Conservation (phyloP, 23 tunicate genomes). For the Halocynthia roretzi region DNA sequence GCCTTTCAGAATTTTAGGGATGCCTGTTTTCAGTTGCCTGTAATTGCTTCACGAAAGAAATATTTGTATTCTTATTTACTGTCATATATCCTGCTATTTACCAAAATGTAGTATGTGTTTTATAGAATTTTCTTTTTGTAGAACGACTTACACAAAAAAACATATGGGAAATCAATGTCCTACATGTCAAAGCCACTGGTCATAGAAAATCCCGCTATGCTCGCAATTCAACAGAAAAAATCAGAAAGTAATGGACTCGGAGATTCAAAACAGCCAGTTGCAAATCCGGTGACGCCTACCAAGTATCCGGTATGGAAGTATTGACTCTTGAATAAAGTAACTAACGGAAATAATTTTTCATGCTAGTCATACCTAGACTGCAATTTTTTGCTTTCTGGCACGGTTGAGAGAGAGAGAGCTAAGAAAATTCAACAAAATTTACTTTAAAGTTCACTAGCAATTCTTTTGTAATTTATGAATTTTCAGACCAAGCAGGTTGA, state of each 20-base stretch:
- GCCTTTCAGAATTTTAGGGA: too few relatives aligned
- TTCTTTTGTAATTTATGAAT: background rate
- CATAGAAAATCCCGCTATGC: constrained; percentile 92
- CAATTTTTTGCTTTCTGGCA: too few relatives aligned
- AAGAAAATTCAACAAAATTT: background rate
- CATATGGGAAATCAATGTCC: constrained; percentile 73
- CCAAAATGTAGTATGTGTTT: background rate
- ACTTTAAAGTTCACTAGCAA: background rate
- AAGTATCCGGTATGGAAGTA: constrained; percentile 66
- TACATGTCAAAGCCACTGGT: constrained; percentile 63
- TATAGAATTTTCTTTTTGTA: constrained; percentile 3
- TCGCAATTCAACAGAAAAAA: constrained; percentile 75
- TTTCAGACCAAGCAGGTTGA: constrained; percentile 83
- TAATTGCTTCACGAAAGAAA: too few relatives aligned
- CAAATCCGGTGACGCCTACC: constrained; percentile 33
- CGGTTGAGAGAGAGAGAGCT: too few relatives aligned
- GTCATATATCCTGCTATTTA: too few relatives aligned
- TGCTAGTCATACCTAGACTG: too few relatives aligned
- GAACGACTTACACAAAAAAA: constrained; percentile 71
- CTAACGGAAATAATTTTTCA: background rate
- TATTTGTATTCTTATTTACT: too few relatives aligned
- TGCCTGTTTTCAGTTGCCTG: too few relatives aligned
- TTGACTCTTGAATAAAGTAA: background rate
- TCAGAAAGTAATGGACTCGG: background rate
- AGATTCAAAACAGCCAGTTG: background rate